Evolutionary conservation across 2,113 vertebrate genomes (phyloP), one percentile per base, ranked within the genome.

Genomic region (Aplodontia rufa): DNA sequence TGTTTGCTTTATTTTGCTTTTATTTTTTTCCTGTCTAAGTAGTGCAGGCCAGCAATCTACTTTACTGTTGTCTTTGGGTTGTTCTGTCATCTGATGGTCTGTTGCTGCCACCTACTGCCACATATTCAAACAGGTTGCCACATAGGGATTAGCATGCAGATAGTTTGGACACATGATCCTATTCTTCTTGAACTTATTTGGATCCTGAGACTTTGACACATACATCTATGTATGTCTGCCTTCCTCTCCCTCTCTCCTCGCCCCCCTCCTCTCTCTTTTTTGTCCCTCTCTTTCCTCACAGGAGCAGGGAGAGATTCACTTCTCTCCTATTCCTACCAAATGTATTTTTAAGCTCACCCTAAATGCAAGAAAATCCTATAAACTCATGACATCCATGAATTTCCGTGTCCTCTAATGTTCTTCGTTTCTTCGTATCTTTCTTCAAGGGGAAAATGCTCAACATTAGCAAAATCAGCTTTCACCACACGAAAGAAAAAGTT

Each of bases 51-150:
- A 49, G 22, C 9, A n/a, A 30, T 40, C 30, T 51, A 26, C 66
- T 8, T 69, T 68, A 66, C 51, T 5, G 2, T 20, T 32, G 37
- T 5, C 30, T 19, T 19, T 0, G 0, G 14, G 3, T 24, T 35
- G 13, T 80, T 76, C 42, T 45, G 37, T 5, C 6, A 9, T 82
- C 53, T 32, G 13, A 58, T 24, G 22, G 72, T 47, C 45, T 79
- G 1, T 51, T 97, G 85, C 97, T 96, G 97, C 96, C 96, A 94
- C 85, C 97, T 96, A 90, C 37, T 3, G 92, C 6, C 91, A 6
- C 5, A 0, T 45, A 35, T 94, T 68, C 79, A 37, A 87, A 92
- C 24, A 75, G 40, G 49, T 81, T 24, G 17, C 30, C 28, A 53
- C 30, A 37, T 1, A n/a, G 0, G 30, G 13, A 58, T 49, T 80